Evolutionary conservation across 2,113 vertebrate species (phyloP).

Genomic region (Chamaea fasciata): DNA sequence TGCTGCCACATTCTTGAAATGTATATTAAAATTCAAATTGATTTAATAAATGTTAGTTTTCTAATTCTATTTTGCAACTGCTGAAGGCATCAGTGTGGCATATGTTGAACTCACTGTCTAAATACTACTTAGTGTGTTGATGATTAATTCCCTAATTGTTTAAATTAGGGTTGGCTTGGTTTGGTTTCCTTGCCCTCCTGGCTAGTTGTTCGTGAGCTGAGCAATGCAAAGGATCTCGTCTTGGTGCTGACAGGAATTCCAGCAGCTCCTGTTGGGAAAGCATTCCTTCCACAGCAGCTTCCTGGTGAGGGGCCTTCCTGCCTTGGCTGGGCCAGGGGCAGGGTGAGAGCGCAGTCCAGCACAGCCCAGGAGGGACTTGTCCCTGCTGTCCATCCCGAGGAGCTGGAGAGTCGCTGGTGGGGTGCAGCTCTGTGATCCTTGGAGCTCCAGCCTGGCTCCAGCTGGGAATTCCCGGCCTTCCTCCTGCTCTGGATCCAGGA

Average conservation of each 20-base stretch:
- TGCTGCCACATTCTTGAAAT: constrained; percentile 90
- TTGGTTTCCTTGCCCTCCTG: constrained; percentile 50
- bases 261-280: not conserved
- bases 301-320: not conserved
- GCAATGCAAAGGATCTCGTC: not conserved
- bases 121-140: constrained; percentile 23
- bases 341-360: fast-evolving
- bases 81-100: constrained; percentile 68
- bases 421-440: fast-evolving
- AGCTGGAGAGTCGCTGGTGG: not conserved
- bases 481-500: not conserved
- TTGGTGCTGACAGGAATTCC: not conserved
- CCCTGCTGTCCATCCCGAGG: not conserved
- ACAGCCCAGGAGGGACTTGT: not conserved
- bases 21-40: constrained; percentile 88
- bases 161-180: constrained; percentile 52
- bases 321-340: not conserved
- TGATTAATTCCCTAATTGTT: constrained; percentile 51
- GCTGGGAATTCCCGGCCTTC: fast-evolving
- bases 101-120: constrained; percentile 51
- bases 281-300: not conserved
- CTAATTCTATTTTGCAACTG: constrained; percentile 86
- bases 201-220: not conserved
- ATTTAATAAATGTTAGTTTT: constrained; percentile 98
- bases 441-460: not conserved